These are phyloP conservation scores for Eurytoma californica DNA, from an alignment of 2,888 invertebrate species.

Conservation along the genomic window DNA sequence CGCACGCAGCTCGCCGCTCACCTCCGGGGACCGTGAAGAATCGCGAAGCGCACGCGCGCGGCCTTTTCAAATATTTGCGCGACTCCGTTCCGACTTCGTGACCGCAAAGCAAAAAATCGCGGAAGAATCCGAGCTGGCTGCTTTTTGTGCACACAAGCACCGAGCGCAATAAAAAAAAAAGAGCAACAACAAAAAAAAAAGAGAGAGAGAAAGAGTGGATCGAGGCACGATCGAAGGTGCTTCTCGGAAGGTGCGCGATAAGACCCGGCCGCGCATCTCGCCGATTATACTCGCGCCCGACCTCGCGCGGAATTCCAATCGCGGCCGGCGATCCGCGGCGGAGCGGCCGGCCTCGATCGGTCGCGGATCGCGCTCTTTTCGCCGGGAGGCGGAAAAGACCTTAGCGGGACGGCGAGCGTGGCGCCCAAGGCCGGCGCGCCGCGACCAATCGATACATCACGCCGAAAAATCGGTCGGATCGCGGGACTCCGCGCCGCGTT, in stretches of 20 bases:
- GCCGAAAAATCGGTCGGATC: too few relatives aligned
- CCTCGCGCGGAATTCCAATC: conserved; percentile 7
- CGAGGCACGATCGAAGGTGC: neutral
- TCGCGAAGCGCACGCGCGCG: too few relatives aligned
- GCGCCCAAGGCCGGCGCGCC: conserved; percentile 12
- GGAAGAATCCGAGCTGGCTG: neutral
- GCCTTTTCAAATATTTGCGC: too few relatives aligned
- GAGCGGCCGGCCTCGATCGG: conserved; percentile 37
- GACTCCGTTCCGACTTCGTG: too few relatives aligned
- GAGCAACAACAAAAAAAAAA: neutral
- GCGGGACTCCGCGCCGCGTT: too few relatives aligned
- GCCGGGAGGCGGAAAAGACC: conserved; percentile 49
- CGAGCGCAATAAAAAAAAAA: too few relatives aligned
- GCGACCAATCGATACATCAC: too few relatives aligned
- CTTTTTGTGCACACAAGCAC: too few relatives aligned
- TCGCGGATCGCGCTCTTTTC: conserved; percentile 11
- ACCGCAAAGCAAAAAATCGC: too few relatives aligned
- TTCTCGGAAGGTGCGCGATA: neutral
- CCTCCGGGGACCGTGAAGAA: too few relatives aligned
- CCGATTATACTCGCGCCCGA: too few relatives aligned
- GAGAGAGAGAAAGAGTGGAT: neutral
- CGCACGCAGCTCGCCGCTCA: too few relatives aligned
- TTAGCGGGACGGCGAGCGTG: conserved; percentile 21
- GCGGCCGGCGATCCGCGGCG: neutral
- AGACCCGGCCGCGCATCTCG: neutral